These are phyloP conservation scores for Lycaena phlaeas DNA, from an alignment of 2,888 invertebrate species.

Conservation along the genomic window DNA sequence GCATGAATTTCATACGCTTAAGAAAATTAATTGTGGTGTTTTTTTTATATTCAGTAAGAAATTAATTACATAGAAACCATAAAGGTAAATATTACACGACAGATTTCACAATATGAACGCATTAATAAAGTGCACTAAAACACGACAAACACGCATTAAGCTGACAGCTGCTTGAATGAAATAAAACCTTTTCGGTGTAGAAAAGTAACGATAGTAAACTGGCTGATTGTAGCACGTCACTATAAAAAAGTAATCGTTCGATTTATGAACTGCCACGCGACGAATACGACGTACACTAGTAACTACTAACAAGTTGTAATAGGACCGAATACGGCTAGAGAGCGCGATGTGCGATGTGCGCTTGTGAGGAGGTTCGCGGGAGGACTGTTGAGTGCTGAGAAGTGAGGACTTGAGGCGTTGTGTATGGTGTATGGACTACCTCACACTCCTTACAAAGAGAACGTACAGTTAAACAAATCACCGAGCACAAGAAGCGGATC, in stretches of 20 bases:
- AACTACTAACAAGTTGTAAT: no score
- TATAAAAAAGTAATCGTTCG: not conserved
- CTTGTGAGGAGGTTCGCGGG: slow-evolving; percentile 19
- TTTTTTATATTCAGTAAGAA: no score
- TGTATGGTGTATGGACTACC: not conserved
- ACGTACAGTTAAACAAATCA: no score
- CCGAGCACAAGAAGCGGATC: no score
- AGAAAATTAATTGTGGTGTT: no score
- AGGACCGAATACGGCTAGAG: slow-evolving; percentile 5
- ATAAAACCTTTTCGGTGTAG: not conserved
- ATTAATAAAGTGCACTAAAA: not conserved
- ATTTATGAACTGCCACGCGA: slow-evolving; percentile 16
- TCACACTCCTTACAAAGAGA: not conserved
- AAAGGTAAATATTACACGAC: not conserved
- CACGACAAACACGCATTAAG: not conserved
- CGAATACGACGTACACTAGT: no score
- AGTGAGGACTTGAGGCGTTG: not conserved
- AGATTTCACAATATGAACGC: not conserved
- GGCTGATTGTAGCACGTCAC: not conserved
- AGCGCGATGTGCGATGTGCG: slow-evolving; percentile 13
- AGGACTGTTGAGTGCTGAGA: slow-evolving; percentile 12
- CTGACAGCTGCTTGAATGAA: not conserved
- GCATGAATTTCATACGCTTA: no score
- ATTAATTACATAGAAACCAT: not conserved
- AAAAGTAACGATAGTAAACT: not conserved